phyloP scores from a whole-genome alignment of 2,113 vertebrate genomes.

The Phainopepla nitens region DNA sequence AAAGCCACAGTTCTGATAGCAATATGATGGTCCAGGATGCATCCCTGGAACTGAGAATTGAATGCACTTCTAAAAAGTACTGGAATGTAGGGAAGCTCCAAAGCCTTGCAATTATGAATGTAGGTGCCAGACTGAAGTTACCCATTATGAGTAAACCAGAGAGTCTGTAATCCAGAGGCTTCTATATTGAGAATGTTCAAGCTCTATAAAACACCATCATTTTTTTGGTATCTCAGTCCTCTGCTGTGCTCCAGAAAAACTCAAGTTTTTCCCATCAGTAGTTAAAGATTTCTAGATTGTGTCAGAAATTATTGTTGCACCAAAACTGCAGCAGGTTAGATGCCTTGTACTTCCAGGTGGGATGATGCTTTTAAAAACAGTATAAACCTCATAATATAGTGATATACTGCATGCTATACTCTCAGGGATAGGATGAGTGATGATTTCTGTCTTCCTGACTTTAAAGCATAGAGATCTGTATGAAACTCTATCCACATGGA shows the following conservation, averaged over 20 bases:
- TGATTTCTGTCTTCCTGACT: background rate
- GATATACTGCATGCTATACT: rapidly evolving
- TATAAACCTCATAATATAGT: background rate
- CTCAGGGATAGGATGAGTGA: background rate
- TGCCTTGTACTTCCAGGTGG: background rate
- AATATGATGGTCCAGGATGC: background rate
- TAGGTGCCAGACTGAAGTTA: background rate
- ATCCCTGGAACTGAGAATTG: background rate
- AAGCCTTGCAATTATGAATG: background rate
- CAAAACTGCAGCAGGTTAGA: background rate
- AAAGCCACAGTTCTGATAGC: background rate
- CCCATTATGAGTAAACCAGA: background rate
- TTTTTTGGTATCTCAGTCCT: background rate
- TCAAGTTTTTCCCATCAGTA: background rate
- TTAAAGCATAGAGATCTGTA: background rate
- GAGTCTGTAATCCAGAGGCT: background rate
- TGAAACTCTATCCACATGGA: background rate
- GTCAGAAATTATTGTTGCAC: background rate
- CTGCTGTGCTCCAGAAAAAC: background rate
- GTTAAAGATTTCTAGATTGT: background rate
- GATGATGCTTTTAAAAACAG: background rate
- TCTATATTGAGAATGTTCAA: background rate
- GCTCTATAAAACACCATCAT: background rate
- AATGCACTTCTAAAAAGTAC: background rate
- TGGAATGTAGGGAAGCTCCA: background rate